phyloP scores from a whole-genome alignment of 2,797 vertebrate genomes.

The Heterohyrax brucei region DNA sequence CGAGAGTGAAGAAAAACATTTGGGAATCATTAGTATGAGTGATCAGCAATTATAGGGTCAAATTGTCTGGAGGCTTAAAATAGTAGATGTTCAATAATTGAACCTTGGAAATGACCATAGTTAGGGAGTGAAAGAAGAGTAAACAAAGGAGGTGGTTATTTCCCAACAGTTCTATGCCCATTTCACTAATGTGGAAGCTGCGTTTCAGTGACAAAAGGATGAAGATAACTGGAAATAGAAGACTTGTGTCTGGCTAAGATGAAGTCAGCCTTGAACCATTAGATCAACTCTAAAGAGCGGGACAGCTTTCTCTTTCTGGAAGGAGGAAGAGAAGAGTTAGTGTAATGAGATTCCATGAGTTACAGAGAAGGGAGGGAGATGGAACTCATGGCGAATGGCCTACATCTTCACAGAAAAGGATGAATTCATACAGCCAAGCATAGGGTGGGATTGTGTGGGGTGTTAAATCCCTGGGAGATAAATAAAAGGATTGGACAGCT shows the following conservation, averaged over 20 bases:
- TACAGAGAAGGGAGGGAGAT: background rate
- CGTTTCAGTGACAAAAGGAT: background rate
- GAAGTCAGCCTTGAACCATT: background rate
- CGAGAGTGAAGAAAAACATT: background rate
- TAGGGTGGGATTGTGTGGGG: background rate
- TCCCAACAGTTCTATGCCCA: background rate
- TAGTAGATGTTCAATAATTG: background rate
- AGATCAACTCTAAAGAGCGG: background rate
- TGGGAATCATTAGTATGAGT: background rate
- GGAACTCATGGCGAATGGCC: background rate
- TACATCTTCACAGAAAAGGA: background rate
- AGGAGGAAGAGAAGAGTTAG: background rate
- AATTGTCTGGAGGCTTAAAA: background rate
- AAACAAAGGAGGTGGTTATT: background rate
- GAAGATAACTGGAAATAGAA: background rate
- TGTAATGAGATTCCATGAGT: background rate
- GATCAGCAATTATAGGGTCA: background rate
- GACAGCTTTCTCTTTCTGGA: background rate
- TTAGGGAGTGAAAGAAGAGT: background rate
- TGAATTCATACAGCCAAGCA: background rate
- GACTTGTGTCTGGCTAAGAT: background rate
- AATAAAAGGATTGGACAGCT: background rate
- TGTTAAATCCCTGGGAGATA: background rate
- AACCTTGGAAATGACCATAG: background rate
- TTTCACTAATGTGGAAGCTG: background rate